Conservation (phyloP, 92 coral and sea anemone species). For the Actinernus sp. region DNA sequence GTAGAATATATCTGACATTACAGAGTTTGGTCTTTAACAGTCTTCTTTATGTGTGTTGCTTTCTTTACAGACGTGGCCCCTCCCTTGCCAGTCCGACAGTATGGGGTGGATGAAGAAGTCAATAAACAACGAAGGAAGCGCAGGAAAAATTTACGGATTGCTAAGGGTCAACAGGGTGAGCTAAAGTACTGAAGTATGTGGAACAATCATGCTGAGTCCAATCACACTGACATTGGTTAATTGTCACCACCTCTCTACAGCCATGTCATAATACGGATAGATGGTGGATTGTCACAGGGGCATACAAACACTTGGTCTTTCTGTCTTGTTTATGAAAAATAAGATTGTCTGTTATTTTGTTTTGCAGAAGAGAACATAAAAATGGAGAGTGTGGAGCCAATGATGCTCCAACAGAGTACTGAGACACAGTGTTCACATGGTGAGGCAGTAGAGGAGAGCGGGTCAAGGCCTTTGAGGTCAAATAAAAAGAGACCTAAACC, state of each 20-base stretch:
- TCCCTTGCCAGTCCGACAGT: constrained; percentile 78
- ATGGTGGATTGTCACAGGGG: too few relatives aligned
- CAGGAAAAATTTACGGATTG: constrained; percentile 59
- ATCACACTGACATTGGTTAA: too few relatives aligned
- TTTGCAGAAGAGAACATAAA: not conserved
- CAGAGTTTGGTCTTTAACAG: too few relatives aligned
- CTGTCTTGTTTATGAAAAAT: too few relatives aligned
- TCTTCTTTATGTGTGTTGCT: too few relatives aligned
- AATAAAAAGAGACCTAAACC: constrained; percentile 56
- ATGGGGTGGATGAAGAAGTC: constrained; percentile 71
- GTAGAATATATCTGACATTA: too few relatives aligned
- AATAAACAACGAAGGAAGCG: constrained; percentile 67
- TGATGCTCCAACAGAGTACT: not conserved
- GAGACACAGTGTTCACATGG: not conserved
- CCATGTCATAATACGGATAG: too few relatives aligned
- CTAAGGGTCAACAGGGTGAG: constrained; percentile 30
- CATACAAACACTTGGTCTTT: too few relatives aligned
- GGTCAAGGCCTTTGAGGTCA: constrained; percentile 4
- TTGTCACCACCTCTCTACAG: too few relatives aligned
- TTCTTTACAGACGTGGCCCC: constrained; percentile 54
- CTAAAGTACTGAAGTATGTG: too few relatives aligned
- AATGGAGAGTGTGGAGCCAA: not conserved
- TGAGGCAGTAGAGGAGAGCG: constrained; percentile 5
- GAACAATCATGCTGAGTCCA: too few relatives aligned
- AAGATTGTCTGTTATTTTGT: too few relatives aligned